phyloP scores from a whole-genome alignment of 1,140 invertebrate species.

The Neodiprion fabricii region DNA sequence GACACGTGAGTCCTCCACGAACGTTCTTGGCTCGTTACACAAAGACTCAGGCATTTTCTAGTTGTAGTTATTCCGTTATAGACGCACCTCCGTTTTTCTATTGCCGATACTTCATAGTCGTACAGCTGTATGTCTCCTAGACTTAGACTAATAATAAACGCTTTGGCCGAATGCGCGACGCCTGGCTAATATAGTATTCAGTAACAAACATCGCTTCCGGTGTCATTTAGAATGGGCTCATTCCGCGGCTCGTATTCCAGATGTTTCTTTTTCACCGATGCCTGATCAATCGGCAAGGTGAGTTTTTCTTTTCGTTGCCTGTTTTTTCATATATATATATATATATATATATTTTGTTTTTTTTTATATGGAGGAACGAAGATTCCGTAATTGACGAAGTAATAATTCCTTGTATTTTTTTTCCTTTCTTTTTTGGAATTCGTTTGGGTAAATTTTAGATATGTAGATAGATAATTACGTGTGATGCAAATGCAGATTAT shows the following conservation, averaged over 20 bases:
- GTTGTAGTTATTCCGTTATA: not conserved
- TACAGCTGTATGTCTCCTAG: not conserved
- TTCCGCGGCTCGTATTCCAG: too few relatives aligned
- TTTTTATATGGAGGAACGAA: not conserved
- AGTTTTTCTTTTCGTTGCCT: not conserved
- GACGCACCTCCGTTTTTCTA: not conserved
- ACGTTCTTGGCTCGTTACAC: too few relatives aligned
- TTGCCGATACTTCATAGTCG: not conserved
- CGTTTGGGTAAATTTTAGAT: not conserved
- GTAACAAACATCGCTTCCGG: not conserved
- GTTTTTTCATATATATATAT: not conserved
- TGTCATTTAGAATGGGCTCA: not conserved
- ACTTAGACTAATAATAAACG: not conserved
- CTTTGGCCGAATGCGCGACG: not conserved
- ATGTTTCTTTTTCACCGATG: too few relatives aligned
- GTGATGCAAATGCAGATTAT: too few relatives aligned
- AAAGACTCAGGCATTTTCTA: too few relatives aligned
- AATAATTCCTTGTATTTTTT: not conserved
- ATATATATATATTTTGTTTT: not conserved
- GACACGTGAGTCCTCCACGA: too few relatives aligned
- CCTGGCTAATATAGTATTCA: not conserved
- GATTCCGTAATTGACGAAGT: not conserved
- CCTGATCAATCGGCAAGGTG: too few relatives aligned
- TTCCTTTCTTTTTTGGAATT: not conserved
- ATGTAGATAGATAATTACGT: not conserved